Conservation (phyloP, 2,888 invertebrate genomes). For the Stramonita haemastoma region DNA sequence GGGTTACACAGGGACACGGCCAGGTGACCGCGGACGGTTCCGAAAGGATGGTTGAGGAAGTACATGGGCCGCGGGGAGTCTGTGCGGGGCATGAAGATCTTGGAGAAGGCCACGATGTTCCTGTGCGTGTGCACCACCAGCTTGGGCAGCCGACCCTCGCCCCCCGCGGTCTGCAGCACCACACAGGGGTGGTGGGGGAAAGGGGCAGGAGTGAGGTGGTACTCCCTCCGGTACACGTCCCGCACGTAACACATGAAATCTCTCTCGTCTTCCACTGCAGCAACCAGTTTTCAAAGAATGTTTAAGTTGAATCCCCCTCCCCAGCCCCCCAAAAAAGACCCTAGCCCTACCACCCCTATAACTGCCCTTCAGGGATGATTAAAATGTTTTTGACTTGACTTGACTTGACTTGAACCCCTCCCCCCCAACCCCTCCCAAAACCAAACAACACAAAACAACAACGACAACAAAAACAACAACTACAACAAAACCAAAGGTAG, state of each 20-base stretch:
- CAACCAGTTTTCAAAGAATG: too few species aligned
- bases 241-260: constrained; percentile 34
- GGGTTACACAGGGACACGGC: constrained; percentile 20
- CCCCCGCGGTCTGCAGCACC: constrained; percentile 16
- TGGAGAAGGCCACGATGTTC: constrained; percentile 34
- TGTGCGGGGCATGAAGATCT: constrained; percentile 21
- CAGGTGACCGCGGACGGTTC: constrained; percentile 25
- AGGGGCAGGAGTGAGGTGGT: background rate
- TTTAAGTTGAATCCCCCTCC: too few species aligned
- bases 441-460: too few species aligned
- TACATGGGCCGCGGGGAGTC: background rate
- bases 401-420: too few species aligned
- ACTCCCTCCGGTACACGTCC: background rate
- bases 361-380: too few species aligned
- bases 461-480: too few species aligned
- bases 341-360: too few species aligned
- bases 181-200: constrained; percentile 13
- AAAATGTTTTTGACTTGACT: too few species aligned
- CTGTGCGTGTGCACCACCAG: constrained; percentile 38
- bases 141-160: background rate
- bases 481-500: too few species aligned
- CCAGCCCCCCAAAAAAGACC: too few species aligned
- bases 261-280: background rate
- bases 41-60: constrained; percentile 32
- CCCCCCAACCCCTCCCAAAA: too few species aligned